phyloP scores from a whole-genome alignment of 2,888 invertebrate genomes.

The Hipparchia sbordonii region DNA sequence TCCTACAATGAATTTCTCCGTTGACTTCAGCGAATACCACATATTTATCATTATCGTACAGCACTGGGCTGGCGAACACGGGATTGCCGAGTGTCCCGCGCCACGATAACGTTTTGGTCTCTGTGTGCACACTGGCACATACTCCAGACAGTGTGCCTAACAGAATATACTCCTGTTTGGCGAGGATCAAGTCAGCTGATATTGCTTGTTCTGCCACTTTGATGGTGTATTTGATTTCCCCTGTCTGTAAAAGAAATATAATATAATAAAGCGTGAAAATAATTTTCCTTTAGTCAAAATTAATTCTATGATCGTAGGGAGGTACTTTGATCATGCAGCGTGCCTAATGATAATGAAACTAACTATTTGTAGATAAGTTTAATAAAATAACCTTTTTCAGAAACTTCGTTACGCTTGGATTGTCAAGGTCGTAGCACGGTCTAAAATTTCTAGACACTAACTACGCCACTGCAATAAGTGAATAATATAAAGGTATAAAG shows the following conservation, averaged over 20 bases:
- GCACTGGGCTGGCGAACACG: conserved; percentile 85
- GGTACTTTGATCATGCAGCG: too few species aligned
- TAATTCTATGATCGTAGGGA: too few species aligned
- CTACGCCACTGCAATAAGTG: neutral
- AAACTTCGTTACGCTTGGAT: conserved; percentile 9
- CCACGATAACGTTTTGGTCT: conserved; percentile 84
- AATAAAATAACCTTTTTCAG: neutral
- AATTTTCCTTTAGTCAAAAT: too few species aligned
- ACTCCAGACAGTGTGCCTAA: conserved; percentile 84
- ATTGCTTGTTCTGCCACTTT: conserved; percentile 70
- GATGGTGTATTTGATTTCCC: conserved; percentile 62
- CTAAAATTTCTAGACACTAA: conserved; percentile 10
- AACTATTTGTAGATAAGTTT: too few species aligned
- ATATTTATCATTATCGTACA: conserved; percentile 80
- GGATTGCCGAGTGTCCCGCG: conserved; percentile 81
- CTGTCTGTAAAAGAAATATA: conserved; percentile 69
- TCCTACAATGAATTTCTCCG: conserved; percentile 81
- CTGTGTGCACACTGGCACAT: conserved; percentile 78
- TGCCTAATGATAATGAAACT: too few species aligned
- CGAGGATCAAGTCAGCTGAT: conserved; percentile 73
- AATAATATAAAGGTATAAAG: neutral
- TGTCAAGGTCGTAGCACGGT: conserved; percentile 12
- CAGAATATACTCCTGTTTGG: conserved; percentile 65
- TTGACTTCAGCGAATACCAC: conserved; percentile 81
- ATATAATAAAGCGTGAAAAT: too few species aligned